Conservation (phyloP, 2,113 vertebrate genomes). For the Apeltes quadracus region DNA sequence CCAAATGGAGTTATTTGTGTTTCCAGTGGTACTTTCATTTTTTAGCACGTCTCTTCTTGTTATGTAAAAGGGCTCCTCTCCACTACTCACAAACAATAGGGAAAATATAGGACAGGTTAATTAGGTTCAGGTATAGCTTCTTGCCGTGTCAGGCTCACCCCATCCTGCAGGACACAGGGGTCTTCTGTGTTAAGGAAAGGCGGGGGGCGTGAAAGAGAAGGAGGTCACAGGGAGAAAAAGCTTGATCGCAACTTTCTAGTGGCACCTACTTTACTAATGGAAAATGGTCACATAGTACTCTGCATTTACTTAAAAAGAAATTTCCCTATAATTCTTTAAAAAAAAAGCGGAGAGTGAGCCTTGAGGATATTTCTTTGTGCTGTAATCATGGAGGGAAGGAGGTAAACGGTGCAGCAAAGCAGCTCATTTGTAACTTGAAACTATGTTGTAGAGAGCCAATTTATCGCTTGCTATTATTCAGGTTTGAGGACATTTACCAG, state of each 20-base stretch:
- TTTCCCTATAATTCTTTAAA: slow-evolving; percentile 19
- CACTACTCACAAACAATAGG: neutral
- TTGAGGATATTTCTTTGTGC: slow-evolving; percentile 42
- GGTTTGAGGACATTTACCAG: slow-evolving; percentile 14
- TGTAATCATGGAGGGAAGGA: slow-evolving; percentile 11
- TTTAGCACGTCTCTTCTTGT: neutral
- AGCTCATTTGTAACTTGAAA: slow-evolving; percentile 37
- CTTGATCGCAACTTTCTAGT: neutral
- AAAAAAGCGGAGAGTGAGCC: slow-evolving; percentile 26
- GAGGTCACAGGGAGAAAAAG: neutral
- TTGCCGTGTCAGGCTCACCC: neutral
- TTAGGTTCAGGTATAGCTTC: slow-evolving; percentile 20
- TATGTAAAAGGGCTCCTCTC: neutral
- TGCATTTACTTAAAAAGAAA: slow-evolving; percentile 8
- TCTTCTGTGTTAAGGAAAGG: neutral
- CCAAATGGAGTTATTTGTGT: too few species aligned
- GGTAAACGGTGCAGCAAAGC: slow-evolving; percentile 6
- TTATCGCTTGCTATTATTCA: slow-evolving; percentile 12
- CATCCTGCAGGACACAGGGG: slow-evolving; percentile 5
- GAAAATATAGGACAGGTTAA: slow-evolving; percentile 22
- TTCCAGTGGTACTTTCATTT: neutral
- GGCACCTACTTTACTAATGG: neutral
- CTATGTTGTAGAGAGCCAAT: slow-evolving; percentile 9
- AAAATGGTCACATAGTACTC: neutral
- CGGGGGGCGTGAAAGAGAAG: neutral